Evolutionary conservation across 2,113 vertebrate genomes (phyloP).

Genomic region (Charina bottae): DNA sequence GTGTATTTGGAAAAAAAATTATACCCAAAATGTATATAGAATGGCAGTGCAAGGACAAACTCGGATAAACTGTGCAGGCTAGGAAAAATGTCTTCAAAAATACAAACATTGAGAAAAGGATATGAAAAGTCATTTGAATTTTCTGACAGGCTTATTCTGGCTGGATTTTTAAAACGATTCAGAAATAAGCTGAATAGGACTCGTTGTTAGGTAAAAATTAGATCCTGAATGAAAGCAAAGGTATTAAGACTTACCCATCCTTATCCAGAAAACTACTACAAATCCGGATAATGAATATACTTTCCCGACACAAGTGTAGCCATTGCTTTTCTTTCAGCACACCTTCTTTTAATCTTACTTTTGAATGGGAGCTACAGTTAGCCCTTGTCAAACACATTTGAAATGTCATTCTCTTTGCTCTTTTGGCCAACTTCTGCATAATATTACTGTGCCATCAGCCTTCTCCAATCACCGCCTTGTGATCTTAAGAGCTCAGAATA

Average conservation of each 20-base stretch:
- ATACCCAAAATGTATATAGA: background rate
- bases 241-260: background rate
- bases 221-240: background rate
- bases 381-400: constrained; percentile 7
- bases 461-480: constrained; percentile 18
- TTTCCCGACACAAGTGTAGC: constrained; percentile 7
- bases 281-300: no score
- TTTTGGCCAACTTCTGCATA: constrained; percentile 8
- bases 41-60: background rate
- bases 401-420: constrained; percentile 17
- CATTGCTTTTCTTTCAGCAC: constrained; percentile 20
- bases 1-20: background rate
- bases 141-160: background rate
- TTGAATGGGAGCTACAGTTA: constrained; percentile 37
- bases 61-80: background rate
- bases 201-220: background rate
- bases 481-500: constrained; percentile 28
- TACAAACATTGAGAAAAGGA: background rate
- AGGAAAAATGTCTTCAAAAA: background rate
- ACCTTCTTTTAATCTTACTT: constrained; percentile 15
- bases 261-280: background rate
- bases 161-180: background rate
- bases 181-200: background rate
- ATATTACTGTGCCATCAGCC: background rate
- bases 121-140: background rate